Percentiles rank a stretch among this genome's conserved stretches.
phyloP scores from a whole-genome alignment of 2,888 invertebrate species.

The Camponotus fellah region DNA sequence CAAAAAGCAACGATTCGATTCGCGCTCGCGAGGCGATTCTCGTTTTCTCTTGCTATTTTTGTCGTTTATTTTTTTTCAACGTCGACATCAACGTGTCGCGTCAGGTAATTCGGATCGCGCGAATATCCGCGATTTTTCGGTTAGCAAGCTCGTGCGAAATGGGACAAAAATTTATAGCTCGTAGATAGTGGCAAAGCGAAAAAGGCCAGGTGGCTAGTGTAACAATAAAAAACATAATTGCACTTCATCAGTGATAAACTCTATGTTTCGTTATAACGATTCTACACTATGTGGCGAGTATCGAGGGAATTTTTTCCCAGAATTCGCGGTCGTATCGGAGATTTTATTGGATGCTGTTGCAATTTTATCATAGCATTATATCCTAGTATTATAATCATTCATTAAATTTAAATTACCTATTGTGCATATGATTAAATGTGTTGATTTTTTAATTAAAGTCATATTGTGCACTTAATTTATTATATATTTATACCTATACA shows the following conservation, averaged over 20 bases:
- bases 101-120: slow-evolving; percentile 43
- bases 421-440: neutral
- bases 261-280: slow-evolving; percentile 52
- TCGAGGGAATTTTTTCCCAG: slow-evolving; percentile 20
- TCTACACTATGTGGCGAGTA: slow-evolving; percentile 8
- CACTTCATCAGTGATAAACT: slow-evolving; percentile 59
- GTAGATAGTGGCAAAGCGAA: neutral
- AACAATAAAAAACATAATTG: slow-evolving; percentile 52
- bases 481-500: neutral
- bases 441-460: neutral
- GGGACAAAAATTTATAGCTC: slow-evolving; percentile 65
- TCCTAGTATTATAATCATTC: neutral
- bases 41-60: slow-evolving; percentile 25
- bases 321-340: slow-evolving; percentile 23
- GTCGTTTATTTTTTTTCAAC: slow-evolving; percentile 10
- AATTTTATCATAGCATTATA: slow-evolving; percentile 1
- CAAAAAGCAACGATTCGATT: slow-evolving; percentile 59
- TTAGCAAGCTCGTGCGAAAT: slow-evolving; percentile 31
- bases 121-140: slow-evolving; percentile 58
- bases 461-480: neutral
- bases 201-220: neutral
- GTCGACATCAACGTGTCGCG: slow-evolving; percentile 48
- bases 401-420: neutral
- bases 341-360: slow-evolving; percentile 22
- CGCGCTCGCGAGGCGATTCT: slow-evolving; percentile 46